Conservation (phyloP, 2,797 vertebrate species). For the Hoplostethus mediterraneus region DNA sequence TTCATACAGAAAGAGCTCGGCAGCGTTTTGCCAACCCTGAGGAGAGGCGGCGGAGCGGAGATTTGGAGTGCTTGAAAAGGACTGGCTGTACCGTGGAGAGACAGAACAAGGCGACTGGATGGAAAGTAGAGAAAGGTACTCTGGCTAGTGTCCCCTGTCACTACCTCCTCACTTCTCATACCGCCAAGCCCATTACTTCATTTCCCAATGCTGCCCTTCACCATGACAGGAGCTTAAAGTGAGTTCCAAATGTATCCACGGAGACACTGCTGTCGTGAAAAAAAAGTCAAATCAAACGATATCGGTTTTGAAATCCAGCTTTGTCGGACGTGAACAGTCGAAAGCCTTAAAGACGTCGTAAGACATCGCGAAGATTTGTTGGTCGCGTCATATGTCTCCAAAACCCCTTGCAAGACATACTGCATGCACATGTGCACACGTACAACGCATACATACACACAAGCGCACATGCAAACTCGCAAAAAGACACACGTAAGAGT, state of each 20-base stretch:
- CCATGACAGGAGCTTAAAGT: conserved; percentile 62
- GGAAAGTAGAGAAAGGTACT: conserved; percentile 56
- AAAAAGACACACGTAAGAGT: conserved; percentile 30
- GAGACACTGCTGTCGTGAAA: conserved; percentile 42
- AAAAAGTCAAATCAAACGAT: conserved; percentile 62
- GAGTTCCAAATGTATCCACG: conserved; percentile 67
- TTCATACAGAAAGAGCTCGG: conserved; percentile 42
- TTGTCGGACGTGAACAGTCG: conserved; percentile 45
- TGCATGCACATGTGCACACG: conserved; percentile 3
- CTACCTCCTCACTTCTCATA: conserved; percentile 64
- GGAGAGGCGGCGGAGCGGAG: conserved; percentile 36
- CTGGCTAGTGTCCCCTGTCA: conserved; percentile 51
- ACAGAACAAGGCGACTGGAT: conserved; percentile 20
- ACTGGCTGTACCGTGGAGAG: conserved; percentile 20
- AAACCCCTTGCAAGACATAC: conserved; percentile 1
- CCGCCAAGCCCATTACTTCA: conserved; percentile 67
- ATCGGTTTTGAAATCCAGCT: conserved; percentile 61
- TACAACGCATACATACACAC: background rate
- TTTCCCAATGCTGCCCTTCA: conserved; percentile 64
- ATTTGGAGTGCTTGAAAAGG: conserved; percentile 73
- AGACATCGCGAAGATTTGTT: conserved; percentile 57
- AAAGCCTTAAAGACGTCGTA: conserved; percentile 47
- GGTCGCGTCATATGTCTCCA: conserved; percentile 36
- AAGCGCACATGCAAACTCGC: too few species aligned
- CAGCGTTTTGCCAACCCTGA: conserved; percentile 48